A percentile compares a stretch with the other conserved stretches of the same genome.
These are phyloP conservation scores for Coelinius sp. DNA, from an alignment of 2,888 invertebrate species.

Conservation along the genomic window DNA sequence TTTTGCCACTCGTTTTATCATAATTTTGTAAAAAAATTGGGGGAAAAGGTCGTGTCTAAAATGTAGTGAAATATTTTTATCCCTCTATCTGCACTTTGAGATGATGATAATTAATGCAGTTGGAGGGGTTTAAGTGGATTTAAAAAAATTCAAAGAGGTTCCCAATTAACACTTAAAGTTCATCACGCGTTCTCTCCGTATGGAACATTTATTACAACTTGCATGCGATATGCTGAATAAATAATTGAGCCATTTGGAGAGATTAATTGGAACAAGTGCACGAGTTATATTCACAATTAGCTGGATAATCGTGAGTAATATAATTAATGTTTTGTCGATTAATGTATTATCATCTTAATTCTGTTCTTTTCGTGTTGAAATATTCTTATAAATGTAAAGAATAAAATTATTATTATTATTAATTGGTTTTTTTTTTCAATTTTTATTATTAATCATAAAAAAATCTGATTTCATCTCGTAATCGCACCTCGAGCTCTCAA, in stretches of 20 bases:
- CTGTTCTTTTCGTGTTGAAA: not conserved
- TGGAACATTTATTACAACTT: not conserved
- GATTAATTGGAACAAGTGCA: not conserved
- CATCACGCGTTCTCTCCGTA: not conserved
- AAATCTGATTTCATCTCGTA: not conserved
- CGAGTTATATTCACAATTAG: slow-evolving; percentile 7
- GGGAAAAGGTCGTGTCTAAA: not conserved
- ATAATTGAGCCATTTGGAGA: slow-evolving; percentile 9
- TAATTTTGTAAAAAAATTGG: not conserved
- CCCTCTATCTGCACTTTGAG: not conserved
- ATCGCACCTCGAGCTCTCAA: not conserved
- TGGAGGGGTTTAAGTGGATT: not conserved
- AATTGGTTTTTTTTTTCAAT: not conserved
- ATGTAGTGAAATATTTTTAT: not conserved
- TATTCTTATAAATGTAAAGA: not conserved
- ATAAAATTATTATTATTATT: not conserved
- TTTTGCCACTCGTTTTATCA: not conserved
- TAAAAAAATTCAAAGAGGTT: not conserved
- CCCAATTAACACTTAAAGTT: slow-evolving; percentile 10
- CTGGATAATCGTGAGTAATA: not conserved
- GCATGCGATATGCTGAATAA: slow-evolving; percentile 2
- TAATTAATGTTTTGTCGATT: not conserved
- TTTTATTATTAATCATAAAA: not conserved
- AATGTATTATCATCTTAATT: not conserved
- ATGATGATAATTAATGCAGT: not conserved